These are phyloP conservation scores for Palaemon carinicauda DNA, from an alignment of 1,140 invertebrate genomes.

Conservation along the genomic window DNA sequence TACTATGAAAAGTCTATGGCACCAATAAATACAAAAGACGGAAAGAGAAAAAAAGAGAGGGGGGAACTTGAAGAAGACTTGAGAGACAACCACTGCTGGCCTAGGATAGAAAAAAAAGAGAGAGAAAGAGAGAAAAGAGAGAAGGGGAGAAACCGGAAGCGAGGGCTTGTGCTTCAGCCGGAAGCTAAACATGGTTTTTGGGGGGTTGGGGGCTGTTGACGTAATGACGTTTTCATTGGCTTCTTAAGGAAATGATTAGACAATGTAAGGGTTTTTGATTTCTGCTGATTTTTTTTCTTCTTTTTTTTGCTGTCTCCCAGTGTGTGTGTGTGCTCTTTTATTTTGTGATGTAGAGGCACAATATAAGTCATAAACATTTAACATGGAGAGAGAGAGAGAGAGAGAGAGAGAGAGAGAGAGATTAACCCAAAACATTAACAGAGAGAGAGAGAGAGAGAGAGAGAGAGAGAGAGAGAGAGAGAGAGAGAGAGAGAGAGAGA, in stretches of 20 bases:
- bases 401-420: neutral
- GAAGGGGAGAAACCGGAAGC: neutral
- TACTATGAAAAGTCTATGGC: neutral
- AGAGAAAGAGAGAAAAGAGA: neutral
- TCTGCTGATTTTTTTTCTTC: neutral
- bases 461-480: neutral
- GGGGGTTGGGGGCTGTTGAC: slow-evolving; percentile 19
- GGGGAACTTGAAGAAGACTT: too few species aligned
- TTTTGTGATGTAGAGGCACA: too few species aligned
- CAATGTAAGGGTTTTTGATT: too few species aligned
- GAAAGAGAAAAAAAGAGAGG: neutral
- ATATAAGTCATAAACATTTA: too few species aligned
- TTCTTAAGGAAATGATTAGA: neutral
- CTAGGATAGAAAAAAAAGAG: neutral
- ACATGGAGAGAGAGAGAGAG: neutral
- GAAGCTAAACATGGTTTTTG: slow-evolving; percentile 23
- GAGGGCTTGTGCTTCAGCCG: neutral
- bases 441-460: neutral
- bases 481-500: neutral
- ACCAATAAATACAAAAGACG: neutral
- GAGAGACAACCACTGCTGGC: too few species aligned
- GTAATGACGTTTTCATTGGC: slow-evolving; percentile 9
- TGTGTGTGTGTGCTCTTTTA: neutral
- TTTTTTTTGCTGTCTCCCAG: neutral
- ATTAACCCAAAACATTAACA: too few species aligned